Evolutionary conservation across 2,113 vertebrate species (phyloP).

Genomic region (Pelodiscus sinensis): DNA sequence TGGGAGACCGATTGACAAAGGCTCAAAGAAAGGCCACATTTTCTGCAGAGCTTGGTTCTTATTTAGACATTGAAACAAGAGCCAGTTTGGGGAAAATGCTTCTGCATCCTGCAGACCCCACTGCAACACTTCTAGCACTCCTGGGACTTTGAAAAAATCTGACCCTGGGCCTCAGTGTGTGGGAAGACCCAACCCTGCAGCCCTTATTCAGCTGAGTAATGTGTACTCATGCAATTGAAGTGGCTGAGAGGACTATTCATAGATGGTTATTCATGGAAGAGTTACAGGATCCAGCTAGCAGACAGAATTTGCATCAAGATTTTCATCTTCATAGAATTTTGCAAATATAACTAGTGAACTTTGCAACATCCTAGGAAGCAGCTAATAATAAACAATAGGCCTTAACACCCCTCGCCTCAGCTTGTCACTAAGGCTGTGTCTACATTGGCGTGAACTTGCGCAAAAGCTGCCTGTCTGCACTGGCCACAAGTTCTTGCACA

Average conservation of each 20-base stretch:
- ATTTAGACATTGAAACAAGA: background rate
- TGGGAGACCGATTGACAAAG: background rate
- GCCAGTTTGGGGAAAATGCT: background rate
- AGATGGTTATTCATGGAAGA: background rate
- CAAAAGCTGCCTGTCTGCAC: too few species aligned
- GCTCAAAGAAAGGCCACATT: background rate
- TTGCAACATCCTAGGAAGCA: background rate
- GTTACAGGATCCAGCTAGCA: background rate
- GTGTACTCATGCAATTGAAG: background rate
- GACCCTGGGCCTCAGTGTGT: background rate
- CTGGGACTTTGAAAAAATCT: background rate
- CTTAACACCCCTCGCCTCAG: background rate
- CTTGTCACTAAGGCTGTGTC: background rate
- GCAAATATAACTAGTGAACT: background rate
- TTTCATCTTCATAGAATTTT: background rate
- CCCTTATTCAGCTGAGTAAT: background rate
- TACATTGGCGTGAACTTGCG: too few species aligned
- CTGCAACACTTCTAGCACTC: background rate
- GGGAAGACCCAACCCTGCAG: background rate
- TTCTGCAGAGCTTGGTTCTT: background rate
- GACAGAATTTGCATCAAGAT: background rate
- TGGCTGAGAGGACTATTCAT: background rate
- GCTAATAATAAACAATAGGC: background rate
- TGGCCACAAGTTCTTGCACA: too few species aligned
- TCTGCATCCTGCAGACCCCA: background rate